phyloP scores from a whole-genome alignment of 2,797 vertebrate species.

The Odontamblyopus lacepedii region DNA sequence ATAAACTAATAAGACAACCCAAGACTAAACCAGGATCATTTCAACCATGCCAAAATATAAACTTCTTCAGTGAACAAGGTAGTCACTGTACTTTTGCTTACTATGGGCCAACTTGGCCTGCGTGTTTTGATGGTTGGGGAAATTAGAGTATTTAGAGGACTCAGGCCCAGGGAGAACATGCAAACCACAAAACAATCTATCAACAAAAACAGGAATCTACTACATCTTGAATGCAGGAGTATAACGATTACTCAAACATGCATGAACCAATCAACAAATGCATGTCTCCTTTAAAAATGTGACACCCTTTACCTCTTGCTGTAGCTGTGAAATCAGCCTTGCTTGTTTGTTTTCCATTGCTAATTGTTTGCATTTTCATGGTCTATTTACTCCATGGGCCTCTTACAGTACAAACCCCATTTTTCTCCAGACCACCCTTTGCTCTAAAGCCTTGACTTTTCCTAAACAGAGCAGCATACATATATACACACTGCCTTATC shows the following conservation, averaged over 20 bases:
- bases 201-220: too few species aligned
- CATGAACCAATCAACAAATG: too few species aligned
- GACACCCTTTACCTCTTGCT: slow-evolving; percentile 15
- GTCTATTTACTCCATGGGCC: slow-evolving; percentile 33
- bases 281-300: neutral
- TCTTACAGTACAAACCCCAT: slow-evolving; percentile 30
- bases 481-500: neutral
- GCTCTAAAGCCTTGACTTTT: neutral
- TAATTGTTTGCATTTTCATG: slow-evolving; percentile 19
- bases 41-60: too few species aligned
- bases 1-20: neutral
- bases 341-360: slow-evolving; percentile 11
- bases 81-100: too few species aligned
- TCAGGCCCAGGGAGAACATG: too few species aligned
- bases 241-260: too few species aligned
- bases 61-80: too few species aligned
- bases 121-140: too few species aligned
- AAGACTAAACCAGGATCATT: neutral
- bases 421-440: neutral
- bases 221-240: too few species aligned
- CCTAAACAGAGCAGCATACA: slow-evolving; percentile 11
- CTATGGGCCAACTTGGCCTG: too few species aligned
- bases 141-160: too few species aligned
- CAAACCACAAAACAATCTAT: too few species aligned
- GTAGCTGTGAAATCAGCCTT: slow-evolving; percentile 14